phyloP scores from a whole-genome alignment of 2,797 vertebrate species.

The Falco cherrug region DNA sequence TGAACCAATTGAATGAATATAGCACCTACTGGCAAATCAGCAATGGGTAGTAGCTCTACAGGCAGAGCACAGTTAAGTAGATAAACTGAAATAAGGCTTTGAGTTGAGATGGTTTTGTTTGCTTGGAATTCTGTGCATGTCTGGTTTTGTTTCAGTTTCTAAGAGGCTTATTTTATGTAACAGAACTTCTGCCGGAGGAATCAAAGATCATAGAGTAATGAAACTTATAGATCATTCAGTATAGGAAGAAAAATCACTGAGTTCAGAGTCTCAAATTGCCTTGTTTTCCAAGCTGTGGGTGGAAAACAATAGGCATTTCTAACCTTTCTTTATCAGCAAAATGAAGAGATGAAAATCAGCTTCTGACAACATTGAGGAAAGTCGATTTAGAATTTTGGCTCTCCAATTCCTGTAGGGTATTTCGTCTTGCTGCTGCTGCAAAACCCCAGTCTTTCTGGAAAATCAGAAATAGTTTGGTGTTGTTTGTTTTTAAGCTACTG shows the following conservation, averaged over 20 bases:
- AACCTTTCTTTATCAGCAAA: slow-evolving; percentile 62
- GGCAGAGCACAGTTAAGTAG: slow-evolving; percentile 22
- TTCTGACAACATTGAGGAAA: slow-evolving; percentile 55
- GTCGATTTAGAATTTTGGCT: slow-evolving; percentile 35
- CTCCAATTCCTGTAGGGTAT: neutral
- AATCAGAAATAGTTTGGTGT: neutral
- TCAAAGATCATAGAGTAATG: slow-evolving; percentile 78
- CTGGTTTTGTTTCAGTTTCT: slow-evolving; percentile 66
- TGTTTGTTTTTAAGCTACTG: neutral
- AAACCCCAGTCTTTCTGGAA: neutral
- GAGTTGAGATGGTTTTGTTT: neutral
- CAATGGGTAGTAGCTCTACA: neutral
- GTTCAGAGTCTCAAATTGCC: slow-evolving; percentile 68
- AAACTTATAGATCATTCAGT: slow-evolving; percentile 81
- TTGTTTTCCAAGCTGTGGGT: slow-evolving; percentile 47
- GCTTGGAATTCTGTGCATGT: slow-evolving; percentile 14
- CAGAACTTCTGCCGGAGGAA: slow-evolving; percentile 72
- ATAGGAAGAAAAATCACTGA: slow-evolving; percentile 78
- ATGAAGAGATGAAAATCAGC: slow-evolving; percentile 66
- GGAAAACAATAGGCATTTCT: slow-evolving; percentile 52
- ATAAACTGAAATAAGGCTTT: neutral
- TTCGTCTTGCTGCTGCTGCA: neutral
- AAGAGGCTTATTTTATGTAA: slow-evolving; percentile 57
- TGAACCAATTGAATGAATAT: neutral
- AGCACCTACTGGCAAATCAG: neutral